Base-by-base conservation (phyloP, 2,113 vertebrate species). In the Grus americana region DNA sequence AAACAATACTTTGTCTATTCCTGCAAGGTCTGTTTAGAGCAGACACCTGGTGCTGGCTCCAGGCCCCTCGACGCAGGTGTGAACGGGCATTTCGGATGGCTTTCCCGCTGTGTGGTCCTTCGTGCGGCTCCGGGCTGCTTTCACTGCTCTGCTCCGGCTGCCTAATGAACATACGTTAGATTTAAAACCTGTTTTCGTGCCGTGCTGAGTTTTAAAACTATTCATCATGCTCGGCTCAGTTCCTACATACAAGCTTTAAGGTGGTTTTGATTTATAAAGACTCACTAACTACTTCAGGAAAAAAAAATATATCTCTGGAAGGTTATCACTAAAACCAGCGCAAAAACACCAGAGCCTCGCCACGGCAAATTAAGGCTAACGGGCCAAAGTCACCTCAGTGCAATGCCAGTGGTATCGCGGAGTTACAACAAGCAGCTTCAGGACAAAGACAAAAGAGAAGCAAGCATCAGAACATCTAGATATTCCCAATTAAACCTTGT, bases 1-100 rank as follows among this genome's bases (percentile, higher is more conserved):
- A 81, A 82, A 79, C 82, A 71, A 38, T 23, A 36, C 55, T 38
- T 23, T n/a, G 49, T 27, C 79, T 85, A 34, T 89, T 87, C 81
- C 65, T 75, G 47, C 52, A 47, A 63, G 83, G 40, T 50, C 61
- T 66, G 47, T 44, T 80, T 15, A 15, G 47, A 79, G 52, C 80
- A 80, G 36, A 23, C 70, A 71, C 89, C 86, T 78, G 89, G 88
- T 40, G 42, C 85, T 95, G 91, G 94, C 83, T 84, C 47, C 65
- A 22, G 18, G 11, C 52, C 90, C 73, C 85, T 32, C 4, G 0
- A 4, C 1, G 27, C 63, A 78, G 86, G 89, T 81, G 86, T 46
- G 81, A 91, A 78, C 0, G 40, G 86, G 58, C 32, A 54, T 93
- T 89, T 89, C 92, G 22, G 2, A 55, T 10, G 79, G 38, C 26